A percentile compares a stretch with the other conserved stretches of the same genome.
Conservation (phyloP, 1,140 invertebrate genomes). For the Latrodectus geometricus region DNA sequence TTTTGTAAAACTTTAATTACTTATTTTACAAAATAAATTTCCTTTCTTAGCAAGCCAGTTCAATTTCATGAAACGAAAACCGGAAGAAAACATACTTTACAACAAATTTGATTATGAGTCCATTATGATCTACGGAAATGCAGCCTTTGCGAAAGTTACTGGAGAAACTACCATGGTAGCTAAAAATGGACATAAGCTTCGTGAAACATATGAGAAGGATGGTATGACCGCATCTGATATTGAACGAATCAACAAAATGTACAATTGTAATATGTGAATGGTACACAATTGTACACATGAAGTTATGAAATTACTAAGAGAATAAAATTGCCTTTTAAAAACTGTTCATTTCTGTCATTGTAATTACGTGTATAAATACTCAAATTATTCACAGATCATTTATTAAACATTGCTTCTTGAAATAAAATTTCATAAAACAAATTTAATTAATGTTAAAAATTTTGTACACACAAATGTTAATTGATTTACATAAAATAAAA, state of each 20-base stretch:
- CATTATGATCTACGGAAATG: constrained; percentile 59
- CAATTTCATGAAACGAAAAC: constrained; percentile 51
- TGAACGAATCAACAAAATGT: constrained; percentile 71
- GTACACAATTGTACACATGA: too few species aligned
- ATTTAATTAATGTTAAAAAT: too few species aligned
- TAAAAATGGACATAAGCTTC: constrained; percentile 55
- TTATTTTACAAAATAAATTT: neutral
- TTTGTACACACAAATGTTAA: too few species aligned
- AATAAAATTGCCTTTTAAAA: too few species aligned
- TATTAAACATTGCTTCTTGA: too few species aligned
- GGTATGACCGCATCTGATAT: constrained; percentile 67
- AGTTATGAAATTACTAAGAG: too few species aligned
- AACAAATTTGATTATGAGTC: constrained; percentile 49
- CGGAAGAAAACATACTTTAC: constrained; percentile 38
- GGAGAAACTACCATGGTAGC: constrained; percentile 67
- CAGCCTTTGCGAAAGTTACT: constrained; percentile 66
- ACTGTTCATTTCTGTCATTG: too few species aligned
- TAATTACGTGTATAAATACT: too few species aligned
- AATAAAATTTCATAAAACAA: too few species aligned
- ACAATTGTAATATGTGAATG: too few species aligned
- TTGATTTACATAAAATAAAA: too few species aligned
- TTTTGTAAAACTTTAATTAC: neutral
- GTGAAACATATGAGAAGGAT: constrained; percentile 14
- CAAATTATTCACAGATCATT: too few species aligned
- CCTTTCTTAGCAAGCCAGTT: neutral